A percentile compares a stretch with the other conserved stretches of the same genome.
Evolutionary conservation across 2,113 vertebrate genomes (phyloP).

Genomic region (Pelecanus crispus): DNA sequence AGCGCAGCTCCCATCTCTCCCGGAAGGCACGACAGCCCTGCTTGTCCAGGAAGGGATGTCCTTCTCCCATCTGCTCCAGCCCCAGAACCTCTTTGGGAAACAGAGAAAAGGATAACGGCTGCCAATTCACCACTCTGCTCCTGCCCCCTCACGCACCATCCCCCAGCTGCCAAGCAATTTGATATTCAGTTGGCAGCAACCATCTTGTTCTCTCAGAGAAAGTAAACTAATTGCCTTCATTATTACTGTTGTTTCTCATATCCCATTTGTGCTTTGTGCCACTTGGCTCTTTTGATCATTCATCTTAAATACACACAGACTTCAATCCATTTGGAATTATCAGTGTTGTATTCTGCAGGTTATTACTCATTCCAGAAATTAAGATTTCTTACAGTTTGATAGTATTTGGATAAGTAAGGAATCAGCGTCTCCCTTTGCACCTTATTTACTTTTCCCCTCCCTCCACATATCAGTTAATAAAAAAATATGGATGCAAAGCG

Average conservation of each 20-base stretch:
- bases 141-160: background rate
- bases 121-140: constrained; percentile 11
- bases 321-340: background rate
- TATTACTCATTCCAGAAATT: background rate
- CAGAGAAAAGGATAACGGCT: background rate
- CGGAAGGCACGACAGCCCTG: background rate
- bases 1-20: background rate
- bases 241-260: constrained; percentile 30
- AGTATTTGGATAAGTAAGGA: background rate
- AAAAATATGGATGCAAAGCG: constrained; percentile 3
- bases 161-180: constrained; percentile 25
- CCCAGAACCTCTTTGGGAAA: background rate
- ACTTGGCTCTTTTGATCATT: constrained; percentile 40
- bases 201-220: constrained; percentile 28
- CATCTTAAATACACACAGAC: constrained; percentile 19
- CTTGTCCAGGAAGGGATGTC: background rate
- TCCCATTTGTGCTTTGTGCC: constrained; percentile 4
- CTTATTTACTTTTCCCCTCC: background rate
- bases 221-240: constrained; percentile 51
- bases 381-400: background rate
- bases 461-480: background rate
- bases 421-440: background rate
- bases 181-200: constrained; percentile 24
- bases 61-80: background rate
- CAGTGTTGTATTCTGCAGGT: background rate